Evolutionary conservation across 2,888 invertebrate genomes (phyloP), one percentile per base, ranked within the genome.

Genomic region (Omphaloscelis lunosa): DNA sequence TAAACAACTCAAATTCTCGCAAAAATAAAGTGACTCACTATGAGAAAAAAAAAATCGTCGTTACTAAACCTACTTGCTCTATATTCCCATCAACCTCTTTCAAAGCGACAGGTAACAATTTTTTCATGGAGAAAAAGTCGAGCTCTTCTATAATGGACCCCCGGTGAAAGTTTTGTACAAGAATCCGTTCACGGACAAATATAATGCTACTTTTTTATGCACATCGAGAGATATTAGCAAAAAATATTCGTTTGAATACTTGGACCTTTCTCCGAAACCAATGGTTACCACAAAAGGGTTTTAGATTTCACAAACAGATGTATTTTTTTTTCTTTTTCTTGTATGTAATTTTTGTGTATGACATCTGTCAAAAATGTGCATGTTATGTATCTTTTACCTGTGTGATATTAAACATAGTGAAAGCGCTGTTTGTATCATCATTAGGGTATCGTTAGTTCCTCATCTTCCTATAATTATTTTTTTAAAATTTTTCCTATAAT

Each of bases 141-240:
- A 63, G 90, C 91, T 90, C 90, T 92, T 84, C 86, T 83, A 87
- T 91, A 91, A 91, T 86, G 83, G 83, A 73, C 69, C 80, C 88
- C 87, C 82, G 93, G 95, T 93, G 96, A 96, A 96, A 96, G 96
- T 95, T 93, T 94, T 93, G 93, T 92, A 92, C 92, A 93, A 94
- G 91, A 93, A 92, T 93, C 80, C 86, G 86, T 90, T 86, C 87
- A 90, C 92, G 93, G 93, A 93, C 89, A 93, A 78, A 88, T 88
- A 92, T 93, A 93, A 93, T 93, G 91, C 89, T 77, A 86, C 79
- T 91, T 94, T 94, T 95, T 94, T 95, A 93, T 94, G 89, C 88
- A 84, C 82, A 71, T 80, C 76, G 72, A 72, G 79, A 90, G 86
- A 90, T 90, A 86, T 89, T 88, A 23, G 91, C 90, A 91, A 93